These are phyloP conservation scores for Hipparchia sbordonii DNA, from an alignment of 2,888 invertebrate genomes.

Conservation along the genomic window DNA sequence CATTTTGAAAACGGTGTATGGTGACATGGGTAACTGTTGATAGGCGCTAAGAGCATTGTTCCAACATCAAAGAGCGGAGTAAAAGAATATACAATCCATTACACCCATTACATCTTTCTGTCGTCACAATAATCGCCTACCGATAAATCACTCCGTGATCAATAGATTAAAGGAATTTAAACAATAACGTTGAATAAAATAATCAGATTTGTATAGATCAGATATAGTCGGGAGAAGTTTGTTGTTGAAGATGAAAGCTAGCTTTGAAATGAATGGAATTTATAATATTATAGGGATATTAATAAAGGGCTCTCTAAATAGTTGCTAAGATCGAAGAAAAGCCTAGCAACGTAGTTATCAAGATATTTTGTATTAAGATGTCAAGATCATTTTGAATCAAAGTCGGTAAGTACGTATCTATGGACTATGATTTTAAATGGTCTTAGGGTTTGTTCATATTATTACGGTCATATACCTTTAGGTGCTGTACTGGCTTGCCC, in stretches of 20 bases:
- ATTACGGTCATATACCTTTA: no score
- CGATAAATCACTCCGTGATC: slow-evolving; percentile 17
- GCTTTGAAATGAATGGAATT: neutral
- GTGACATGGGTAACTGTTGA: neutral
- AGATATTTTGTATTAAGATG: no score
- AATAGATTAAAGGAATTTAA: slow-evolving; percentile 12
- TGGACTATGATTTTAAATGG: no score
- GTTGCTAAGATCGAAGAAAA: no score
- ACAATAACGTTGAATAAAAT: slow-evolving; percentile 15
- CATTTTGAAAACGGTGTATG: neutral
- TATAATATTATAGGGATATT: neutral
- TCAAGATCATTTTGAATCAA: neutral
- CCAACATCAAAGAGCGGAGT: slow-evolving; percentile 17
- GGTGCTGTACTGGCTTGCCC: no score
- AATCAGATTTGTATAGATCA: neutral
- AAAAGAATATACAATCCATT: slow-evolving; percentile 21
- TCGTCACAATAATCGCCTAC: slow-evolving; percentile 11
- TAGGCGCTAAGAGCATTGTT: slow-evolving; percentile 16
- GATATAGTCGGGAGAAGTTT: neutral
- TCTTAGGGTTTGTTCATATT: no score
- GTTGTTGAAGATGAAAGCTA: neutral
- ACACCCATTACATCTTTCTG: slow-evolving; percentile 20
- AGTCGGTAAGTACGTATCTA: no score
- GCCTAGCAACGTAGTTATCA: no score
- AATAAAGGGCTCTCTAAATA: no score